Conservation (phyloP, 2,113 vertebrate species). For the Desmodus rotundus region DNA sequence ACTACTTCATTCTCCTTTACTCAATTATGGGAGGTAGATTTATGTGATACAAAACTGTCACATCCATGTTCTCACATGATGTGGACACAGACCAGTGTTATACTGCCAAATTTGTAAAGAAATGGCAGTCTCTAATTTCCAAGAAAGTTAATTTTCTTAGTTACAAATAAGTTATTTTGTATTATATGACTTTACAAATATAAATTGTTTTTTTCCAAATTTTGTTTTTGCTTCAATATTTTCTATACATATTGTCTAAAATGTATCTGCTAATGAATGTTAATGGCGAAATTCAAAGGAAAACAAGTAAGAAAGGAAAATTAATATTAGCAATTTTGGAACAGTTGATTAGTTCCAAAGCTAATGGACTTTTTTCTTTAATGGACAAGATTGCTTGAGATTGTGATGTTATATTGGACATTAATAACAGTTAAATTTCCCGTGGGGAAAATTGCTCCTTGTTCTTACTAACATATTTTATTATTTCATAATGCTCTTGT, state of each 20-base stretch:
- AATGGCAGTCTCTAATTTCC: neutral
- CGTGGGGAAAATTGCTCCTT: neutral
- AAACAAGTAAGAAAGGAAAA: neutral
- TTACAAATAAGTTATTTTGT: neutral
- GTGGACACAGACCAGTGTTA: neutral
- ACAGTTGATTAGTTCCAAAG: neutral
- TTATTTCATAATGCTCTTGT: neutral
- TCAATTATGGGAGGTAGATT: neutral
- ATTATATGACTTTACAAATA: neutral
- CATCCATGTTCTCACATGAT: neutral
- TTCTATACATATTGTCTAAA: neutral
- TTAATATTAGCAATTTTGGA: constrained; percentile 29
- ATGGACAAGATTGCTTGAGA: neutral
- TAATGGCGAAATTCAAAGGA: neutral
- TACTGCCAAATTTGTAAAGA: neutral
- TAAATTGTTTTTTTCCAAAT: neutral
- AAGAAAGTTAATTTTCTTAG: neutral
- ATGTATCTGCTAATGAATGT: neutral
- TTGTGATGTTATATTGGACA: neutral
- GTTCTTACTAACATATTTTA: neutral
- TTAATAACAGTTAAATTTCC: neutral
- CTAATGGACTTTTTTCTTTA: neutral
- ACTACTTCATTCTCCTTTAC: neutral
- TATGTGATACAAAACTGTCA: neutral
- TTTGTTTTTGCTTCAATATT: neutral